Evolutionary conservation across 92 coral and sea anemone species (phyloP).

Genomic region (Palythoa grandiflora): DNA sequence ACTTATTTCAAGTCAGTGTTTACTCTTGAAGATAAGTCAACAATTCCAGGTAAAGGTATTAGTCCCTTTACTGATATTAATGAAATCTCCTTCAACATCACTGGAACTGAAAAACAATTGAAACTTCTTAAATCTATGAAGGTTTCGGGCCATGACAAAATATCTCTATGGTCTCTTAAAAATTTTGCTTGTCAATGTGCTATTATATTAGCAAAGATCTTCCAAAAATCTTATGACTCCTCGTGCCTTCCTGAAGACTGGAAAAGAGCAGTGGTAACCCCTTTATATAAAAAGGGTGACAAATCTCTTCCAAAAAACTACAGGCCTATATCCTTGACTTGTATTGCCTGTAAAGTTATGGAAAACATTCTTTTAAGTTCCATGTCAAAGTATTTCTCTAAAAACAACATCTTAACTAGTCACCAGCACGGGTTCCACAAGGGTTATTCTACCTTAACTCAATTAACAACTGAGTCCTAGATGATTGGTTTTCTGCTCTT

Average conservation of each 20-base stretch:
- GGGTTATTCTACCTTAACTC: conserved; percentile 35
- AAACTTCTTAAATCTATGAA: neutral
- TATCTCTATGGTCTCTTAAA: conserved; percentile 15
- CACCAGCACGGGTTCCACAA: conserved; percentile 50
- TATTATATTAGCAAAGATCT: conserved; percentile 34
- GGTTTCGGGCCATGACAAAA: neutral
- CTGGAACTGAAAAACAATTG: conserved; percentile 19
- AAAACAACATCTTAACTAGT: conserved; percentile 2
- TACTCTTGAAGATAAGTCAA: conserved; percentile 45
- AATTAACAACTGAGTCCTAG: neutral
- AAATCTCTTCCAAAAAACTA: conserved; percentile 53
- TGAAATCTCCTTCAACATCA: conserved; percentile 4
- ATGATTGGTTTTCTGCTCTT: conserved; percentile 2
- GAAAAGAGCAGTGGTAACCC: conserved; percentile 49
- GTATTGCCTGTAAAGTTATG: conserved; percentile 43
- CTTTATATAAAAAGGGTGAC: conserved; percentile 49
- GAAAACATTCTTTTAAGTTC: conserved; percentile 42
- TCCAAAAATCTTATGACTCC: conserved; percentile 44
- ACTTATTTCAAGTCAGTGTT: conserved; percentile 56
- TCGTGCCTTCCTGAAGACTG: conserved; percentile 49
- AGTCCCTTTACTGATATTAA: conserved; percentile 45
- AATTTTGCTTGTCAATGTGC: conserved; percentile 47
- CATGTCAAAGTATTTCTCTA: conserved; percentile 37
- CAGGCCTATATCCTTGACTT: conserved; percentile 22
- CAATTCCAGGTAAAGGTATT: conserved; percentile 44